Conservation (phyloP, 2,888 invertebrate species). For the Diarsia dahlii region DNA sequence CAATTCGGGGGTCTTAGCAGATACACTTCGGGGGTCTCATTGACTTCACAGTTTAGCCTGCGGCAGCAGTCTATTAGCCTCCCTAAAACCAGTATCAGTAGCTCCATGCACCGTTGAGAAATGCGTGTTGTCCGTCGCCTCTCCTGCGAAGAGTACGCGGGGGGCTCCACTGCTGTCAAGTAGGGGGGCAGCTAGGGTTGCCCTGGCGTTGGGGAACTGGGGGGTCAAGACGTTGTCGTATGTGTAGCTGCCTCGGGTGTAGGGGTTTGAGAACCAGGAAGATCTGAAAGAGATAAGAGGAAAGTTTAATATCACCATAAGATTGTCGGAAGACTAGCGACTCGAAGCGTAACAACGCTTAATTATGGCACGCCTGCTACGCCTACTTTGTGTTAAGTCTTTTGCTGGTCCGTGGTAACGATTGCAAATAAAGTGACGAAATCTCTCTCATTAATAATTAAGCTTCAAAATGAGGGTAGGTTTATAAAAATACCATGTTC, state of each 20-base stretch:
- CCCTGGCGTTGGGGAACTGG: conserved; percentile 84
- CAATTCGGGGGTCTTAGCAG: not conserved
- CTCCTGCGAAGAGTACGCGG: conserved; percentile 91
- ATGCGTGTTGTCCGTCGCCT: conserved; percentile 89
- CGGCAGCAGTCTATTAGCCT: conserved; percentile 83
- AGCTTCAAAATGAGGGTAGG: too few species aligned
- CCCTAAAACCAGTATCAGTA: conserved; percentile 92
- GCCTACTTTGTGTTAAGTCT: too few species aligned
- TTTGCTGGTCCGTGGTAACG: too few species aligned
- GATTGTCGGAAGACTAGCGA: too few species aligned
- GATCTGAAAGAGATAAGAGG: conserved; percentile 87
- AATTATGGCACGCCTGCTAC: too few species aligned
- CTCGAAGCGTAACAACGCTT: too few species aligned
- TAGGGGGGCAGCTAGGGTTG: conserved; percentile 91
- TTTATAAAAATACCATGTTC: too few species aligned
- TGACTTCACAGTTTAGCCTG: conserved; percentile 45
- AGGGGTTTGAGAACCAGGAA: conserved; percentile 93
- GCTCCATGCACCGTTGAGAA: conserved; percentile 95
- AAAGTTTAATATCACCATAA: not conserved
- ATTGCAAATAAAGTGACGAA: too few species aligned
- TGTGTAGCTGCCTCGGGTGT: conserved; percentile 93
- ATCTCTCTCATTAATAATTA: too few species aligned
- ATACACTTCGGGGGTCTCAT: not conserved
- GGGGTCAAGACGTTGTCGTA: conserved; percentile 90
- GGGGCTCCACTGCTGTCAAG: conserved; percentile 82